phyloP scores from a whole-genome alignment of 2,888 invertebrate genomes.

The Saturnia pavonia region DNA sequence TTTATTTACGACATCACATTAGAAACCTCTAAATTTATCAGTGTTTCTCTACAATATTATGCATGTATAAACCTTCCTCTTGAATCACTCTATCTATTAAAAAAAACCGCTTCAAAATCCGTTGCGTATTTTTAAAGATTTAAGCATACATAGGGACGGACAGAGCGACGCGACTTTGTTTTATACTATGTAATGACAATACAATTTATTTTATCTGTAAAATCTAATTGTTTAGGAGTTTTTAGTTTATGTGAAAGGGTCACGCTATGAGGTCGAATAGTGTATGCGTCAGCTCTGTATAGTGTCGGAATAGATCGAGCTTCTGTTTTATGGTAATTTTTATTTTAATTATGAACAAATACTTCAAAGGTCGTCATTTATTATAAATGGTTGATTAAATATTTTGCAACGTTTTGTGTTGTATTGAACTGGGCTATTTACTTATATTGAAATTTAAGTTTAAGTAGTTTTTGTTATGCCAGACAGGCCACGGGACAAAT shows the following conservation, averaged over 20 bases:
- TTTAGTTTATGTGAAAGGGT: conserved; percentile 20
- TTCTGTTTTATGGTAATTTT: conserved; percentile 36
- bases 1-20: too few species aligned
- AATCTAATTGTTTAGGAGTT: conserved; percentile 25
- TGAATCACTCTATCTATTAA: too few species aligned
- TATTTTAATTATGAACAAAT: conserved; percentile 28
- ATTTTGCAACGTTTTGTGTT: conserved; percentile 1
- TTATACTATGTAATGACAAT: too few species aligned
- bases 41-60: too few species aligned
- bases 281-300: conserved; percentile 11
- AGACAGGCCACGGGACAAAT: conserved; percentile 13
- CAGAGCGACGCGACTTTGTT: too few species aligned
- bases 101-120: too few species aligned
- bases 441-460: not conserved
- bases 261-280: conserved; percentile 15
- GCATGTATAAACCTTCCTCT: too few species aligned
- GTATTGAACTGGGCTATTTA: not conserved
- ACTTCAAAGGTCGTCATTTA: conserved; percentile 28
- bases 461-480: conserved; percentile 18
- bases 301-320: conserved; percentile 51
- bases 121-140: too few species aligned
- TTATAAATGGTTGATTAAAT: not conserved
- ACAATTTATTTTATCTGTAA: conserved; percentile 18
- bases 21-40: too few species aligned
- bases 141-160: too few species aligned